Base-by-base conservation (phyloP, 1,140 invertebrate species). In the Helicorthomorpha holstii region DNA sequence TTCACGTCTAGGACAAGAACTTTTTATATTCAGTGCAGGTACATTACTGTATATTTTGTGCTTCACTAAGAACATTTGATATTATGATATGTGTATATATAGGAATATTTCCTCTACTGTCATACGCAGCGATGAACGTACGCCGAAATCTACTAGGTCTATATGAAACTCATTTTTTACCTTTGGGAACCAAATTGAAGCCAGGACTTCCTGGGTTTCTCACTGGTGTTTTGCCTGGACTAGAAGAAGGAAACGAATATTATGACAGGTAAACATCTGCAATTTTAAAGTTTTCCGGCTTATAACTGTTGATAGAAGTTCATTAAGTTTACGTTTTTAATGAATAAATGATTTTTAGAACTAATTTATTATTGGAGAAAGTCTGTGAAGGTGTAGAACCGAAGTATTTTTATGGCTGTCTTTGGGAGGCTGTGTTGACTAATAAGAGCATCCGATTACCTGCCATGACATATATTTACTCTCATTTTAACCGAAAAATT, bases 91-190 rank as follows among this genome's bases (percentile, higher is more conserved):
- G 7, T 34, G 29, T 34, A 45, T 45, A 62, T 60, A 27, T 71
- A 76, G 90, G 91, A 10, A 68, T 95, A 16, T 95, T 95, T 69
- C 91, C 91, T 34, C 65, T 95, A 25, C 73, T 95, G 56, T 79
- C 82, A 10, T 80, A 92, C 73, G 86, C 89, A 54, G 87, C 87
- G 21, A 92, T 92, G 80, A 89, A 85, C 66, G 86, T 91, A 7
- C 79, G 87, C 60, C 85, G 86, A 12, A 73, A 77, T 2, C 69
- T 95, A 42, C 65, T 95, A 49, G 78, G 75, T n/a, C 77, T 95
- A 50, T 95, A 93, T 65, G 91, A 95, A 71, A 85, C 78, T 19
- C 88, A 92, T 68, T 90, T 95, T 72, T 78, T 94, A 24, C 85
- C 85, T 12, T 70, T 95, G 41, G 81, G 83, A 27, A 76, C 80